Base-by-base conservation (phyloP, 2,797 vertebrate genomes). In the Cyprinella venusta region DNA sequence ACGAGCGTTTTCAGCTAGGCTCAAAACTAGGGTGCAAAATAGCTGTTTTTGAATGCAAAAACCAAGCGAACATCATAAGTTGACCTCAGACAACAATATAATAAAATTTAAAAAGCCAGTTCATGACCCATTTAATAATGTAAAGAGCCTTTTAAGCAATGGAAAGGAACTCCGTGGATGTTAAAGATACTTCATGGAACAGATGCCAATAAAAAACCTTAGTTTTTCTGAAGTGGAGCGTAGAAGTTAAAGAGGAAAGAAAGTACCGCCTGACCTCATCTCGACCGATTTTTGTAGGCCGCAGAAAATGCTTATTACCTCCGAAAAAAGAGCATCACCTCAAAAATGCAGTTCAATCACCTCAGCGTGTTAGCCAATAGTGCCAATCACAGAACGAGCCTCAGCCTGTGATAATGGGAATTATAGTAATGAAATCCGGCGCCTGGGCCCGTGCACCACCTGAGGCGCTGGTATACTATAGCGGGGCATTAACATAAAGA, bases 341-440 rank as follows among this genome's bases (percentile, higher is more conserved):
- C 77, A 83, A 48, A 72, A 74, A 78, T 50, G 70, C 76, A 89
- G 91, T 92, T 91, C 92, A 90, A 92, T 91, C 80, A 86, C 83
- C 90, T 84, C 84, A 93, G 92, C 89, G 85, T 90, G 92, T 89
- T 88, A 75, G 85, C 87, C 84, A 91, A 91, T 90, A 90, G 88
- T 91, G 92, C 90, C 93, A 90, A 88, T 91, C 91, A 91, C 91
- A 89, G 91, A 93, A 94, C 90, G 92, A 93, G 93, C 91, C 92
- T 91, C 94, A 93, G 92, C 78, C 82, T 92, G 91, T 92, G 92
- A 93, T 92, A 94, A 94, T 91, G 92, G 93, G 94, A 95, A 95
- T 95, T 94, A 94, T 94, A 92, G 93, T 94, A 93, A 95, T 94
- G 94, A 94, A 94, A 94, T 92, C 93, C 93, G 90, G 92, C 90